These are phyloP conservation scores for Nomada fucata DNA, from an alignment of 2,888 invertebrate genomes.

Conservation along the genomic window DNA sequence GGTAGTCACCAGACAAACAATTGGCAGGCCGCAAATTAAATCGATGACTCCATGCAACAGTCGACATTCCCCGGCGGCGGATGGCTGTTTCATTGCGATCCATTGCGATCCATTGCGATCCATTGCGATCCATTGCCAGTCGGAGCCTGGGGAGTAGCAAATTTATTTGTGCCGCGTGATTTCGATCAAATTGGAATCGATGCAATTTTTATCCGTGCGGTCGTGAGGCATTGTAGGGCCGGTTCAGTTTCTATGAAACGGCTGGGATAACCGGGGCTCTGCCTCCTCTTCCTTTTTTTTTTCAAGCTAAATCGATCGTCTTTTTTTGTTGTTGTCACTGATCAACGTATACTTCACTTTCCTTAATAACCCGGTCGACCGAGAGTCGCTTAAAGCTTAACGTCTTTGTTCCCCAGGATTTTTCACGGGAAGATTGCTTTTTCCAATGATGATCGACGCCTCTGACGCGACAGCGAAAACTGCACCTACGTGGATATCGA, in stretches of 20 bases:
- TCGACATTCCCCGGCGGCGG: not conserved
- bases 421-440: slow-evolving; percentile 22
- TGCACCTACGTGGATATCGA: slow-evolving; percentile 18
- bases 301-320: not conserved
- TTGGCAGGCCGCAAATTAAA: slow-evolving; percentile 45
- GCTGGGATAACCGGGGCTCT: too few relatives aligned
- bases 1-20: slow-evolving; percentile 54
- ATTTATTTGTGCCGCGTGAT: slow-evolving; percentile 46
- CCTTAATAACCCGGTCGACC: slow-evolving; percentile 2
- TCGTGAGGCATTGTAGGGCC: not conserved
- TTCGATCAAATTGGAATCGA: slow-evolving; percentile 26
- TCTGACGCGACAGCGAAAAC: not conserved
- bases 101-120: too few relatives aligned
- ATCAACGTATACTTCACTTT: not conserved
- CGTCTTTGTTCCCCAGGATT: not conserved
- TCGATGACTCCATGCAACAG: slow-evolving; percentile 10
- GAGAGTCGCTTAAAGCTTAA: slow-evolving; percentile 1
- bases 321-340: not conserved
- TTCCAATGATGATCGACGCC: slow-evolving; percentile 17
- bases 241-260: too few relatives aligned
- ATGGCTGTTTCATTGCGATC: slow-evolving; percentile 5
- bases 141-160: slow-evolving; percentile 6
- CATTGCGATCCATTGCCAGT: not conserved
- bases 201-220: slow-evolving; percentile 24
- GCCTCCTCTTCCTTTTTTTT: not conserved